phyloP scores from a whole-genome alignment of 1,140 invertebrate species.

The Piezodorus guildinii region DNA sequence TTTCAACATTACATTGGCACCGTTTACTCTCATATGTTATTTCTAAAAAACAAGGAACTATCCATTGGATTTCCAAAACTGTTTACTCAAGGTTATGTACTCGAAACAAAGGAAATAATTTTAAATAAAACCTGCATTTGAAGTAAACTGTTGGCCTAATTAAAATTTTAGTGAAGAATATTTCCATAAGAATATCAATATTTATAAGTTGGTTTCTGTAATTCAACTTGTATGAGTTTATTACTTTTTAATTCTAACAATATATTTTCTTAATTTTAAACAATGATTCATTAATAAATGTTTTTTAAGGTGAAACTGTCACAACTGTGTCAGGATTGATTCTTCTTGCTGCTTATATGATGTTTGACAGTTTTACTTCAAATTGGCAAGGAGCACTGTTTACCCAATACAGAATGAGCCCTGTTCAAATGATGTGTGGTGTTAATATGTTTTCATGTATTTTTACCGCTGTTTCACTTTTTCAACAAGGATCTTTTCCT shows the following conservation, averaged over 20 bases:
- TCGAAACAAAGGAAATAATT: too few species aligned
- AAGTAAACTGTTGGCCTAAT: not conserved
- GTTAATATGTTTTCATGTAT: constrained; percentile 92
- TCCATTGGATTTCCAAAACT: too few species aligned
- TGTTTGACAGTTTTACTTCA: constrained; percentile 94
- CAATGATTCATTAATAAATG: not conserved
- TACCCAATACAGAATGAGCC: constrained; percentile 64
- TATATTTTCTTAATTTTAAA: not conserved
- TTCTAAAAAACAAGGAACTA: too few species aligned
- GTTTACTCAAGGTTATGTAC: too few species aligned
- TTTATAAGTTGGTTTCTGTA: too few species aligned
- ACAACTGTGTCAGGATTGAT: constrained; percentile 82
- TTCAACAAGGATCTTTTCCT: constrained; percentile 74
- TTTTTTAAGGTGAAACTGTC: constrained; percentile 39
- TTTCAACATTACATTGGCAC: too few species aligned
- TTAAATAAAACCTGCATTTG: too few species aligned
- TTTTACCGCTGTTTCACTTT: constrained; percentile 75
- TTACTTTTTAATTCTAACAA: not conserved
- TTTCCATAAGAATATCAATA: too few species aligned
- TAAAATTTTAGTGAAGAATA: not conserved
- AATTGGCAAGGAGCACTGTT: constrained; percentile 96
- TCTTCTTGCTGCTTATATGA: constrained; percentile 80
- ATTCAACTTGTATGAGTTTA: not conserved
- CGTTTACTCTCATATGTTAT: too few species aligned
- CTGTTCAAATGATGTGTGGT: constrained; percentile 95